phyloP scores from a whole-genome alignment of 2,797 vertebrate genomes.

The Luscinia megarhynchos region DNA sequence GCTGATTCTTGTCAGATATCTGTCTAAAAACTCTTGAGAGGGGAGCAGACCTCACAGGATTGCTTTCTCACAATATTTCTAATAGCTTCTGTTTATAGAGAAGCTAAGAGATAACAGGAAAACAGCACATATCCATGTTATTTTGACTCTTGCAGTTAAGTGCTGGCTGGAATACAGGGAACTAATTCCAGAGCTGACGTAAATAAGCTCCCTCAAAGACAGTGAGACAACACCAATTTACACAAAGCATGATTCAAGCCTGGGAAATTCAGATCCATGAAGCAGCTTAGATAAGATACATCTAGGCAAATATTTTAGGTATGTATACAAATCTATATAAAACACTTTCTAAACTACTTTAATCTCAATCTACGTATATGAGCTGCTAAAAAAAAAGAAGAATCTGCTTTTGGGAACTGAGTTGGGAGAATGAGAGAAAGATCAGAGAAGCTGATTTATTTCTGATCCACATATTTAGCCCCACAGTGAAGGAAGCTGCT shows the following conservation, averaged over 20 bases:
- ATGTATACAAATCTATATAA: conserved; percentile 64
- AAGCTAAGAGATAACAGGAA: conserved; percentile 45
- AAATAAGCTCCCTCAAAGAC: conserved; percentile 59
- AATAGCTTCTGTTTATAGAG: conserved; percentile 50
- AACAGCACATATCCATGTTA: conserved; percentile 11
- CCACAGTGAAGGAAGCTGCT: not conserved
- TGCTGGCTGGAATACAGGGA: conserved; percentile 36
- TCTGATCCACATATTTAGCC: not conserved
- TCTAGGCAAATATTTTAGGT: conserved; percentile 50
- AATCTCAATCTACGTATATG: not conserved
- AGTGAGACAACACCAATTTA: conserved; percentile 41
- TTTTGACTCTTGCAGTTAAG: conserved; percentile 52
- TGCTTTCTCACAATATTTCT: conserved; percentile 63
- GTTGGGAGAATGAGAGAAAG: not conserved
- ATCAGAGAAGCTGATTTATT: not conserved
- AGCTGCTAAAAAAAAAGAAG: conserved; percentile 1
- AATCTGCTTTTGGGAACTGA: not conserved
- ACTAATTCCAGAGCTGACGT: conserved; percentile 58
- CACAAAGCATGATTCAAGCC: conserved; percentile 22
- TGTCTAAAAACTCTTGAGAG: not conserved
- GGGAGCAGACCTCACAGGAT: not conserved
- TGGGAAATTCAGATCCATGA: conserved; percentile 47
- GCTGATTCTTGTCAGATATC: not conserved
- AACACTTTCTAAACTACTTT: conserved; percentile 37
- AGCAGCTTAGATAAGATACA: conserved; percentile 63